A percentile compares a stretch with the other conserved stretches of the same genome.
These are phyloP conservation scores for Channa argus DNA, from an alignment of 2,113 vertebrate genomes.

Conservation along the genomic window DNA sequence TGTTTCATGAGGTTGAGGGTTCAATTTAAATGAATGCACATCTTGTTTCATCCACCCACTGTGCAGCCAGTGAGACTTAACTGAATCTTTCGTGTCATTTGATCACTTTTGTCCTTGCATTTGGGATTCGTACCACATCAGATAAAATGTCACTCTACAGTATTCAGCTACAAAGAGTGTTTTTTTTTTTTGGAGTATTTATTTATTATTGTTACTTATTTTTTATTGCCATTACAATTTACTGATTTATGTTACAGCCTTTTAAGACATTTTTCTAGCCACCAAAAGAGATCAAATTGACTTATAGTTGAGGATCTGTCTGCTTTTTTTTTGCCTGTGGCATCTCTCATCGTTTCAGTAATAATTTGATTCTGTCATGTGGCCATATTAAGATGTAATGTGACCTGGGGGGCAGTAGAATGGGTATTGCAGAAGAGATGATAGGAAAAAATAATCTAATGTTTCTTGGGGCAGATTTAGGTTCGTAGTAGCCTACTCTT, in stretches of 20 bases:
- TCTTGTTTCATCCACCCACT: no score
- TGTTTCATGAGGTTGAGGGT: neutral
- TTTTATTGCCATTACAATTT: no score
- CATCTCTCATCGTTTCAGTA: constrained; percentile 22
- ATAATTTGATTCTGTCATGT: constrained; percentile 42
- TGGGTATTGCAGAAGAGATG: constrained; percentile 50
- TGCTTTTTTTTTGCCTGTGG: neutral
- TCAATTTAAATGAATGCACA: neutral
- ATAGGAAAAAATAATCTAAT: constrained; percentile 45
- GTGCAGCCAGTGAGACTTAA: neutral
- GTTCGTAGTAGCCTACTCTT: constrained; percentile 21
- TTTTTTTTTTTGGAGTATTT: no score
- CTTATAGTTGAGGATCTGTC: constrained; percentile 13
- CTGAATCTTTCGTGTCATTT: neutral
- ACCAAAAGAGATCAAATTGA: constrained; percentile 14
- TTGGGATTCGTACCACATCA: no score
- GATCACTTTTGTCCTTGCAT: no score
- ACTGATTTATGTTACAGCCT: no score
- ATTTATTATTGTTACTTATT: no score
- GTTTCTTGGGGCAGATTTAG: constrained; percentile 37
- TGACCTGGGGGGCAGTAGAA: constrained; percentile 50
- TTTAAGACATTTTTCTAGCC: no score
- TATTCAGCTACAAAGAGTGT: no score
- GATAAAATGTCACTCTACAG: no score
- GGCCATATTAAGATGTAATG: constrained; percentile 52